Evolutionary conservation across 2,888 invertebrate genomes (phyloP).

Genomic region (Horisme vitalbata): DNA sequence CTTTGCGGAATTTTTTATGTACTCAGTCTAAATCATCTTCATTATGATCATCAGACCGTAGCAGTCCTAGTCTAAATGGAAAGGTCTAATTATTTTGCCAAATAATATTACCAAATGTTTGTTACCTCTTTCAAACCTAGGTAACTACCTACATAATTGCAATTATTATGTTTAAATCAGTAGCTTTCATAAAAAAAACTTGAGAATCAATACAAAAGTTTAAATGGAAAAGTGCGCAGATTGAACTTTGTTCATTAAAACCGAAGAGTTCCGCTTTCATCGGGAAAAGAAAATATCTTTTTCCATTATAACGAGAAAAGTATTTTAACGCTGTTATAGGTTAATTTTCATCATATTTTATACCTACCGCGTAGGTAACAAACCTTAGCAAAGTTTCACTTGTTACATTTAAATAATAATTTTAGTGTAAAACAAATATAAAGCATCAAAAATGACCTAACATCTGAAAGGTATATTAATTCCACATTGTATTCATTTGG

Average conservation of each 20-base stretch:
- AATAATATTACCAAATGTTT: no score
- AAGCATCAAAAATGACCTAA: not conserved
- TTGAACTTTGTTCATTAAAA: constrained; percentile 76
- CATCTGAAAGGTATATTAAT: no score
- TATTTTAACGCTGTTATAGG: constrained; percentile 42
- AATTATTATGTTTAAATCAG: constrained; percentile 34
- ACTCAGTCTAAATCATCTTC: no score
- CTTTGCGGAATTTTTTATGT: no score
- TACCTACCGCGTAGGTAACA: not conserved
- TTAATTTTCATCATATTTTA: not conserved
- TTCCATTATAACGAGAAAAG: constrained; percentile 58
- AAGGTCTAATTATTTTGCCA: no score
- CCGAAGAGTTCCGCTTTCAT: constrained; percentile 54
- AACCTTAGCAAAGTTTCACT: no score
- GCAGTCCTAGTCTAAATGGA: no score
- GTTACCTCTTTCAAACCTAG: constrained; percentile 5
- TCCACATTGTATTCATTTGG: no score
- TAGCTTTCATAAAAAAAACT: constrained; percentile 62
- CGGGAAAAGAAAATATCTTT: constrained; percentile 53
- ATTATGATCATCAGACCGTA: no score
- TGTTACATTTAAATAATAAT: no score
- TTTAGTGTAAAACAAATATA: no score
- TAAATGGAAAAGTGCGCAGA: constrained; percentile 71
- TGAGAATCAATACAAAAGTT: constrained; percentile 68
- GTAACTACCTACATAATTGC: constrained; percentile 17